These are phyloP conservation scores for Himalopsyche phryganea DNA, from an alignment of 1,140 invertebrate genomes.

Conservation along the genomic window DNA sequence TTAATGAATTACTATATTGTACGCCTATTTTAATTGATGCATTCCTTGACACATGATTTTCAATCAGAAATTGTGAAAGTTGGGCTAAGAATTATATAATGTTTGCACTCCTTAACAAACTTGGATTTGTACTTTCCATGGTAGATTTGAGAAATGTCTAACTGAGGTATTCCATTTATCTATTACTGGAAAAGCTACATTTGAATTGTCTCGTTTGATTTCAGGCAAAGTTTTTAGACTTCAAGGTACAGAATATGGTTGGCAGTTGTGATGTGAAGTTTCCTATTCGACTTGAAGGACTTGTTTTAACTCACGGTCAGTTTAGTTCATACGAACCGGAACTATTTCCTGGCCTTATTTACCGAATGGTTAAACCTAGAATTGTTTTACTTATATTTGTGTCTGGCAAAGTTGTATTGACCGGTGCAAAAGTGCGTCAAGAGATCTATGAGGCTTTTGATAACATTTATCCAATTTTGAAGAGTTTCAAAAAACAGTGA, in stretches of 20 bases:
- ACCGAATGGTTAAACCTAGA: slow-evolving; percentile 98
- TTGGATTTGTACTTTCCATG: too few species aligned
- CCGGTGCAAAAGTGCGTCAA: slow-evolving; percentile 95
- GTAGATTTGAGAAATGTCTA: too few species aligned
- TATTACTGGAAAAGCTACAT: too few species aligned
- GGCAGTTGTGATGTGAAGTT: slow-evolving; percentile 99
- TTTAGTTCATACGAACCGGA: slow-evolving; percentile 96
- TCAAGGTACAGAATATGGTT: slow-evolving; percentile 99
- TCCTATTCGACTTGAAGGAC: slow-evolving; percentile 94
- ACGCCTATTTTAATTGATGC: too few species aligned
- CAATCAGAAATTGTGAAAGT: too few species aligned
- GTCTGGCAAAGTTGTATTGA: slow-evolving; percentile 96
- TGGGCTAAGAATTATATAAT: too few species aligned
- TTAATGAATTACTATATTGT: too few species aligned
- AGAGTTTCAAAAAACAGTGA: slow-evolving; percentile 95
- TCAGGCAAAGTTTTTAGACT: slow-evolving; percentile 97
- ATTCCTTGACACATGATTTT: too few species aligned
- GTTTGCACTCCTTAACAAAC: too few species aligned
- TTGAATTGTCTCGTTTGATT: too few species aligned
- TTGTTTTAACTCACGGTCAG: slow-evolving; percentile 94
- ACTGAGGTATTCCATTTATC: too few species aligned
- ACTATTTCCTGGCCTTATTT: slow-evolving; percentile 97
- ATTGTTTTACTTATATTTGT: slow-evolving; percentile 99
- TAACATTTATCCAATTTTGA: slow-evolving; percentile 99
- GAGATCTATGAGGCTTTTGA: slow-evolving; percentile 99